Evolutionary conservation across 2,888 invertebrate species (phyloP).

Genomic region (Lapara coniferarum): DNA sequence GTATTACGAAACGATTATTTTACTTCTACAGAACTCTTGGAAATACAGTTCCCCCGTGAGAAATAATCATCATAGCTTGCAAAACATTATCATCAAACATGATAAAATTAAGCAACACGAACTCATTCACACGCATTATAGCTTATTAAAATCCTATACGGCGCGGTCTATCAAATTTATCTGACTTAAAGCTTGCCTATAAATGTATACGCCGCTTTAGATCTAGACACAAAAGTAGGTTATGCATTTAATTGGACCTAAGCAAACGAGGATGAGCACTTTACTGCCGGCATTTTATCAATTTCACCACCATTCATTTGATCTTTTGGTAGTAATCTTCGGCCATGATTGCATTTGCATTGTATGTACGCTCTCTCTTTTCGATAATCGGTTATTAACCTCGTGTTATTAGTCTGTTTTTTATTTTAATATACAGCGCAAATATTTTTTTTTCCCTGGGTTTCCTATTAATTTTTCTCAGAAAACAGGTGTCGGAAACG

Average conservation of each 20-base stretch:
- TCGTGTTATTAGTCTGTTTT: not conserved
- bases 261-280: slow-evolving; percentile 29
- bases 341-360: slow-evolving; percentile 11
- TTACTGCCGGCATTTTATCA: slow-evolving; percentile 25
- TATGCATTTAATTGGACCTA: slow-evolving; percentile 29
- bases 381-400: slow-evolving; percentile 18
- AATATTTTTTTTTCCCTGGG: no score
- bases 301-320: slow-evolving; percentile 24
- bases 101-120: not conserved
- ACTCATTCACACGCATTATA: not conserved
- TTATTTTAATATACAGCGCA: not conserved
- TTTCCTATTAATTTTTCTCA: slow-evolving; percentile 5
- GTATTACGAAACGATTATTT: no score
- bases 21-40: no score
- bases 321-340: slow-evolving; percentile 20
- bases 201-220: slow-evolving; percentile 13
- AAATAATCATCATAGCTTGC: no score
- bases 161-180: slow-evolving; percentile 3
- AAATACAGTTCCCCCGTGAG: no score
- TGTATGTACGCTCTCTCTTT: slow-evolving; percentile 17
- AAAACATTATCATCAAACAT: no score
- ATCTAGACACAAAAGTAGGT: slow-evolving; percentile 27
- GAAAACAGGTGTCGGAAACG: slow-evolving; percentile 4
- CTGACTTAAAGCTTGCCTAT: slow-evolving; percentile 28
- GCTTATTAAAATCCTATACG: not conserved